phyloP scores from a whole-genome alignment of 2,888 invertebrate genomes.

The Criorhina ranunculi region DNA sequence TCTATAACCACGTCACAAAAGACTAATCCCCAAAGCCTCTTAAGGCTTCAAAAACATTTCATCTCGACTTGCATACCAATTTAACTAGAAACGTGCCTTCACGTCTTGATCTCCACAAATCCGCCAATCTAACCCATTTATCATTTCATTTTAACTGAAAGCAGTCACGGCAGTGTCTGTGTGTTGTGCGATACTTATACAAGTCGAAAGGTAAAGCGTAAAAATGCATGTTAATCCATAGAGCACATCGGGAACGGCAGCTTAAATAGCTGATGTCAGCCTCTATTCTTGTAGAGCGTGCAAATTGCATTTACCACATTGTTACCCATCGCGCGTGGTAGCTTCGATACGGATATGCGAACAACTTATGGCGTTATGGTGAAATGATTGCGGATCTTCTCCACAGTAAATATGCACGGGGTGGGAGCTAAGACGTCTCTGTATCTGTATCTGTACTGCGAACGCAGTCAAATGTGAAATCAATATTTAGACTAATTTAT shows the following conservation, averaged over 20 bases:
- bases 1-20: slow-evolving; percentile 10
- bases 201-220: slow-evolving; percentile 41
- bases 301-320: slow-evolving; percentile 50
- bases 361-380: slow-evolving; percentile 47
- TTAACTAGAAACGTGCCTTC: too few species aligned
- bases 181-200: slow-evolving; percentile 9
- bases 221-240: slow-evolving; percentile 39
- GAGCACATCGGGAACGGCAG: slow-evolving; percentile 5
- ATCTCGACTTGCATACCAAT: background rate
- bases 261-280: slow-evolving; percentile 5
- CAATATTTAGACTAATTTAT: slow-evolving; percentile 62
- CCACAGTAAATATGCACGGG: slow-evolving; percentile 19
- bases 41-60: slow-evolving; percentile 15
- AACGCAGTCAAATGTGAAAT: slow-evolving; percentile 63
- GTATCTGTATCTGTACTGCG: too few species aligned
- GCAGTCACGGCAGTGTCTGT: background rate
- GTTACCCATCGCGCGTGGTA: slow-evolving; percentile 32
- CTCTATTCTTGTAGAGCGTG: slow-evolving; percentile 39
- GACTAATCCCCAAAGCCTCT: slow-evolving; percentile 15
- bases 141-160: slow-evolving; percentile 15
- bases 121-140: slow-evolving; percentile 31
- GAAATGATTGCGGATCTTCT: slow-evolving; percentile 36
- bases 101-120: background rate
- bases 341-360: slow-evolving; percentile 38
- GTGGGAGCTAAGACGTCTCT: too few species aligned